Base-by-base conservation (phyloP, 2,888 invertebrate genomes). In the Mimachlamys varia region DNA sequence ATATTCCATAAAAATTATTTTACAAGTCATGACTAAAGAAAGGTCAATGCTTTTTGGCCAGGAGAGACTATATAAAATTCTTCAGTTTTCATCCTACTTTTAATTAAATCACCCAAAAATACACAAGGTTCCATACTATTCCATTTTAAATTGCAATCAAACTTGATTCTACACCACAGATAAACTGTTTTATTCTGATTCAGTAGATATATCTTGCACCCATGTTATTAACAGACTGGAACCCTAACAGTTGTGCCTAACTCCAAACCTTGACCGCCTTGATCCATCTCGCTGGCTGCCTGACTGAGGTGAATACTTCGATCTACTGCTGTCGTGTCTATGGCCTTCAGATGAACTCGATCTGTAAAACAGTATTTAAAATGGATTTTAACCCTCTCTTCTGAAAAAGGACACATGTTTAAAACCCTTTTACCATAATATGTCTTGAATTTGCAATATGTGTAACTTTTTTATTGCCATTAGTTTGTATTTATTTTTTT, bases 231-330 rank as follows among this genome's bases (percentile, higher is more conserved):
- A 22, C 2, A 22, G 19, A n/a, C 58, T n/a, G 19, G 7, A 58
- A 58, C n/a, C 58, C 19, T 22, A 58, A 58, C 2, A 76, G 4
- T 76, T 76, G 27, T 33, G 27, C 10, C 19, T 10, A 53, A 53
- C 53, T 88, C 92, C 94, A 94, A 94, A 94, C 94, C 94, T 94
- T 90, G 93, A 94, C 94, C 94, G 92, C 27, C 91, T 90, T 49
- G 91, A 92, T 44, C 91, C 89, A 89, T 91, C 91, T 87, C 91
- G 90, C 4, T 27, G 4, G 76, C 76, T 76, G 76, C 76, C 76
- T 87, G 92, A 92, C 22, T 87, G 55, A 15, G 91, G 89, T 19
- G 88, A 62, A n/a, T 27, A 87, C 89, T 88, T 87, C 53, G 90
- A 90, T 37, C 90, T 38, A 53, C 87, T 88, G 37, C 7, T 76